These are phyloP conservation scores for Hylia prasina DNA, from an alignment of 2,113 vertebrate species.

Conservation along the genomic window DNA sequence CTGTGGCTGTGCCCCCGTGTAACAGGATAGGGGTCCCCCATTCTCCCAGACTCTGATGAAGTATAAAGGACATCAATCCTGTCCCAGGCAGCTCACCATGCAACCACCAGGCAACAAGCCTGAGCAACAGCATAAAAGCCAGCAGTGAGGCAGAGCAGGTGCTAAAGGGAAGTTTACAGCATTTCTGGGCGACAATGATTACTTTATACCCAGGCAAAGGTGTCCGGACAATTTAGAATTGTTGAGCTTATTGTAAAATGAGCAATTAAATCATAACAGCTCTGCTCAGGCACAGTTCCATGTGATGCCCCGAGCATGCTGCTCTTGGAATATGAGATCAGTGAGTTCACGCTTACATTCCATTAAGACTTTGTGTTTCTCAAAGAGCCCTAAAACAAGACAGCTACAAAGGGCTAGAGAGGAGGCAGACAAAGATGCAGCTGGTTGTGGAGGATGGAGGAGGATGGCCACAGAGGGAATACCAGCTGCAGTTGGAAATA, in stretches of 20 bases:
- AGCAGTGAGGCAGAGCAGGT: background rate
- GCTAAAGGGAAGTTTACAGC: background rate
- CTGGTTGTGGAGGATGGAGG: background rate
- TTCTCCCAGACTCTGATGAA: background rate
- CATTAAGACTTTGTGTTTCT: background rate
- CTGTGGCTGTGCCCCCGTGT: background rate
- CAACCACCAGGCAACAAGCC: background rate
- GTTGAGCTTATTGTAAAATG: background rate
- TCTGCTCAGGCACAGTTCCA: background rate
- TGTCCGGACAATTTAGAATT: background rate
- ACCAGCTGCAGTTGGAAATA: background rate
- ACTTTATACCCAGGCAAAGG: background rate
- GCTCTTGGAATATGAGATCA: background rate
- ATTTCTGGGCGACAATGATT: background rate
- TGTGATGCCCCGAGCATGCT: background rate
- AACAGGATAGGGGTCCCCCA: background rate
- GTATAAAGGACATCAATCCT: background rate
- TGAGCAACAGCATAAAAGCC: background rate
- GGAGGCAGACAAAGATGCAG: background rate
- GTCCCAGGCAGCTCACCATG: background rate
- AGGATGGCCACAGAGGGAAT: background rate
- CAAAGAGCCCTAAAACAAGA: background rate
- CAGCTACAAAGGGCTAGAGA: background rate
- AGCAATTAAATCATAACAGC: background rate
- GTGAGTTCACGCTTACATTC: background rate